phyloP scores from a whole-genome alignment of 2,797 vertebrate genomes.

The Poecilia picta region DNA sequence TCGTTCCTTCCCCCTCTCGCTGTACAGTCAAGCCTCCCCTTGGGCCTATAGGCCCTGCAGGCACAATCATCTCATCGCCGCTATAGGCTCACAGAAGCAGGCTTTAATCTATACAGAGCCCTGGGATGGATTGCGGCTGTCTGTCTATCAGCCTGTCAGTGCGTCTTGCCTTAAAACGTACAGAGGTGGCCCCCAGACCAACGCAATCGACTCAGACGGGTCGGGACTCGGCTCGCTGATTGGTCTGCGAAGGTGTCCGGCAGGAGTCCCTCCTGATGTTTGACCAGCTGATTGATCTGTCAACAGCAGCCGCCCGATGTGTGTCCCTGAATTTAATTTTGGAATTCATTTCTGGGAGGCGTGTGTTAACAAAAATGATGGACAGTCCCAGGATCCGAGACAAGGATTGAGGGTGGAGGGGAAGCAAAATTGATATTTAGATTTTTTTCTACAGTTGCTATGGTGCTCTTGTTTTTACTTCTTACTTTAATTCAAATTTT shows the following conservation, averaged over 20 bases:
- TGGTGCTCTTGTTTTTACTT: slow-evolving; percentile 7
- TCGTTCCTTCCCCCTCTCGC: slow-evolving; percentile 58
- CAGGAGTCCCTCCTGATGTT: slow-evolving; percentile 66
- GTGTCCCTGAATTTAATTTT: slow-evolving; percentile 83
- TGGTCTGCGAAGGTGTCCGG: slow-evolving; percentile 61
- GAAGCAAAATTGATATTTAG: slow-evolving; percentile 57
- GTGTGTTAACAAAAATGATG: slow-evolving; percentile 75
- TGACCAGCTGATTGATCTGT: slow-evolving; percentile 83
- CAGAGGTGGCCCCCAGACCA: slow-evolving; percentile 52
- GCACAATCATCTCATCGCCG: slow-evolving; percentile 77
- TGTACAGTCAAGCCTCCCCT: slow-evolving; percentile 68
- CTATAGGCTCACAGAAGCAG: slow-evolving; percentile 73
- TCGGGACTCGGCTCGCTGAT: slow-evolving; percentile 53
- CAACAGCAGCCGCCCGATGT: slow-evolving; percentile 71
- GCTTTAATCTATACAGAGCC: slow-evolving; percentile 75
- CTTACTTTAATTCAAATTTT: slow-evolving; percentile 14
- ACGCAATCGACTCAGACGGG: slow-evolving; percentile 62
- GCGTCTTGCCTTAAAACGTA: slow-evolving; percentile 59
- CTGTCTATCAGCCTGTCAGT: slow-evolving; percentile 71
- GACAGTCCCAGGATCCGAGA: slow-evolving; percentile 62
- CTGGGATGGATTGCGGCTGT: slow-evolving; percentile 71
- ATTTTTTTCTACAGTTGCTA: slow-evolving; percentile 30
- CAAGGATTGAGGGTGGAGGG: slow-evolving; percentile 51
- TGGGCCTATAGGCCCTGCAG: slow-evolving; percentile 76
- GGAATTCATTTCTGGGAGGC: slow-evolving; percentile 77